Conservation (phyloP, 2,888 invertebrate species). For the Spisula solida region DNA sequence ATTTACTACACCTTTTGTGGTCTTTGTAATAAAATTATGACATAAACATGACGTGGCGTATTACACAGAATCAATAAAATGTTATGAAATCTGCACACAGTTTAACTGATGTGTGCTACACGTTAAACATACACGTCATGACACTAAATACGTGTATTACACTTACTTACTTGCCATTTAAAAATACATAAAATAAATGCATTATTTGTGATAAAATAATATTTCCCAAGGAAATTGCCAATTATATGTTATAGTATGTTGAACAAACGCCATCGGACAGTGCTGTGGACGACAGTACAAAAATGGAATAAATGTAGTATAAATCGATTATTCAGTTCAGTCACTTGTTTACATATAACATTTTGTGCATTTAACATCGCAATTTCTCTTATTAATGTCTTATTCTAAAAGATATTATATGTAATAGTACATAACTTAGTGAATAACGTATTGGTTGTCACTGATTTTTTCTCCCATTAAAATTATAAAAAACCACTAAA, state of each 20-base stretch:
- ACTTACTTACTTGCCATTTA: neutral
- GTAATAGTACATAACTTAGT: too few relatives aligned
- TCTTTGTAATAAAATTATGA: neutral
- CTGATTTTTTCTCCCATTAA: too few relatives aligned
- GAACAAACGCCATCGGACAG: neutral
- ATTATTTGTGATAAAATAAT: neutral
- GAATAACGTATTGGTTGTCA: too few relatives aligned
- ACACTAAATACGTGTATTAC: too few relatives aligned
- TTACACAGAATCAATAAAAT: neutral
- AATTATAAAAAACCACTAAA: too few relatives aligned
- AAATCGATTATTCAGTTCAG: too few relatives aligned
- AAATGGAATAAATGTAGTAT: neutral
- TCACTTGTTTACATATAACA: too few relatives aligned
- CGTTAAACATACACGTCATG: neutral
- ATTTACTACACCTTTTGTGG: neutral
- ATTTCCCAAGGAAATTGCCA: neutral
- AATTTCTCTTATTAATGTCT: too few relatives aligned
- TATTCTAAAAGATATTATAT: too few relatives aligned
- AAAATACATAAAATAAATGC: neutral
- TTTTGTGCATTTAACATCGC: too few relatives aligned
- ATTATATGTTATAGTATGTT: neutral
- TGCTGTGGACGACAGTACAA: neutral
- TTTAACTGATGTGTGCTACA: neutral
- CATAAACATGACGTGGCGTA: conserved; percentile 6
- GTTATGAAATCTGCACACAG: neutral